Conservation (phyloP, 2,113 vertebrate genomes). For the Heterotis niloticus region DNA sequence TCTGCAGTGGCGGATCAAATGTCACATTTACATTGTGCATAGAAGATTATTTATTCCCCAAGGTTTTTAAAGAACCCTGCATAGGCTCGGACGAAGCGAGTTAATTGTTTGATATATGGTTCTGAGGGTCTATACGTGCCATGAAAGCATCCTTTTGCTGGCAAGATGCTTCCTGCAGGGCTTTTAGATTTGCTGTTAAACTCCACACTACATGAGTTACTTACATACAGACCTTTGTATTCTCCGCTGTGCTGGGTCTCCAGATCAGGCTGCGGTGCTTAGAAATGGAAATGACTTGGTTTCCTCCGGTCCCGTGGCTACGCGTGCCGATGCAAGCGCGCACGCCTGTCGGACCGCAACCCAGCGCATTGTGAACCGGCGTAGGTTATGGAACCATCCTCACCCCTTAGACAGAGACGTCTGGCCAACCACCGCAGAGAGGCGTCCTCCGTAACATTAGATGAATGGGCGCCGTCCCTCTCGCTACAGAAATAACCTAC, state of each 20-base stretch:
- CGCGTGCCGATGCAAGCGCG: too few species aligned
- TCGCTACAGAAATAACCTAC: too few species aligned
- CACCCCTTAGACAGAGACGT: too few species aligned
- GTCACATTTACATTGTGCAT: conserved; percentile 34
- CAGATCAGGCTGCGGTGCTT: neutral
- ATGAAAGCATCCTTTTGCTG: conserved; percentile 10
- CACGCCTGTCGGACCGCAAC: too few species aligned
- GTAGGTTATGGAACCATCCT: too few species aligned
- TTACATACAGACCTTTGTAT: conserved; percentile 23
- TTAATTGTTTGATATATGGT: conserved; percentile 44
- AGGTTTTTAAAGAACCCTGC: conserved; percentile 36
- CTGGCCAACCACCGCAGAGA: too few species aligned
- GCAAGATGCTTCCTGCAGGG: conserved; percentile 27
- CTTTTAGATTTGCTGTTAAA: neutral
- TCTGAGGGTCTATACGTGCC: conserved; percentile 29
- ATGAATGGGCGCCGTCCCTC: too few species aligned
- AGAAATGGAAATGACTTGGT: neutral
- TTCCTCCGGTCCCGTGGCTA: neutral
- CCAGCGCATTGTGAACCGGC: too few species aligned
- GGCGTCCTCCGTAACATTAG: too few species aligned
- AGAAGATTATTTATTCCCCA: conserved; percentile 35
- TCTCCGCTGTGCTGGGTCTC: neutral
- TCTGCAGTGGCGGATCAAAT: conserved; percentile 8
- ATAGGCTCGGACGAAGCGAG: conserved; percentile 46
- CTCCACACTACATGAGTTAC: conserved; percentile 19